Base-by-base conservation (phyloP, 2,797 vertebrate species). In the Tamandua tetradactyla region DNA sequence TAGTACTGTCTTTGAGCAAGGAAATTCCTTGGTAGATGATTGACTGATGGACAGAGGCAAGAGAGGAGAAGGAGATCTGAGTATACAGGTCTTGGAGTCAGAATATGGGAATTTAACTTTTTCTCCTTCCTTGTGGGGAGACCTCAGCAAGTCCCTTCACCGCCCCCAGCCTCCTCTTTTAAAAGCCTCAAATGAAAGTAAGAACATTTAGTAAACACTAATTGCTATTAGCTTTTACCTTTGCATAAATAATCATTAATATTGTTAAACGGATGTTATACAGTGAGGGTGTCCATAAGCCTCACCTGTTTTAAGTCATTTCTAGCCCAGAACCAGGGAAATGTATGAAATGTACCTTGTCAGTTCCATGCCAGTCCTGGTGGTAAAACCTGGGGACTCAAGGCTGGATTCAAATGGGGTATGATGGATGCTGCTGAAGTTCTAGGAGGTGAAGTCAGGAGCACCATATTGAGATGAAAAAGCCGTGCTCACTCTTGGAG, bases 231-330 rank as follows among this genome's bases (percentile, higher is more conserved):
- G 91, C 37, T 7, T 81, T 52, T 89, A 32, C 37, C 83, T 78
- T 49, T 94, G 91, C 93, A 84, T 78, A 92, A 83, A 84, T 80
- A 57, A 87, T 85, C 75, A 44, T 85, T 80, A 85, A 64, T 72
- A 62, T 62, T 32, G 57, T 30, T 88, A 42, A 72, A 57, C 75
- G 52, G 89, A 55, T 57, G 80, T 94, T 86, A 8, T 7, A 10
- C 40, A 23, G 66, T 47, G 66, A 74, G 59, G 27, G 9, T 25
- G 20, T 61, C 79, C 80, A 68, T 4, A n/a, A 7, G 17, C 42
- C 75, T 94, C 27, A 8, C 27, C 59, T 44, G 12, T 68, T 72
- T 52, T 68, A 79, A 44, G 72, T 61, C 23, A 15, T 27, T 32
- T 75, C 59, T 88, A 44, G 74, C 57, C 42, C 7, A 57, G 32